Evolutionary conservation across 2,888 invertebrate species (phyloP), one percentile per base, ranked within the genome.

Genomic region (Uropetala carovei): DNA sequence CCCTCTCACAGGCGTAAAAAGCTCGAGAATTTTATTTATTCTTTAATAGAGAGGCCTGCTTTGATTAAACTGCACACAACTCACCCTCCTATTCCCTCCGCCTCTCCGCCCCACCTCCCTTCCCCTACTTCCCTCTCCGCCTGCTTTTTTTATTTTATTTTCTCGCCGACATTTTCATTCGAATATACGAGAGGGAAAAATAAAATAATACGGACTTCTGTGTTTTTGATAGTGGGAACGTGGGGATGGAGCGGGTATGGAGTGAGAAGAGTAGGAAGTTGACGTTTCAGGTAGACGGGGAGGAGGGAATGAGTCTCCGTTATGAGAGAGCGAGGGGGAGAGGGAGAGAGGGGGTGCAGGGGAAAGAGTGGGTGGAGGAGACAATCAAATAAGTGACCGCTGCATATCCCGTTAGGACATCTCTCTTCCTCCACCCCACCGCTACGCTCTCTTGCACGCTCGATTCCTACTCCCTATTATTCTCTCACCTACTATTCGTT

Each of bases 1-100:
- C 56, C 57, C 85, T 59, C 89, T 43, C 89, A 30, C 18, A 7
- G 60, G 30, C 86, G 60, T 86, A 59, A 86, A n/a, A 86, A 86
- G 60, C 86, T 60, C 56, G 86, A 59, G 60, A 64, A 60, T 27
- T 22, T 68, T 68, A 68, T 68, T 22, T 75, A 27, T 75, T 68
- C 64, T 89, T 89, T 89, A 89, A 89, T 89, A 56, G 89, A 60
- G 86, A 89, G 89, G n/a, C 89, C 43, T 89, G 89, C 89, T 89
- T 89, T 89, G 89, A 89, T 89, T 89, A 86, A 86, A 86, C 86
- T 86, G 89, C 89, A 64, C 60, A 27, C 85, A 57, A 56, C 58
- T 22, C 85, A 43, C 18, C 13, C n/a, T n/a, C 18, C 57, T 27
- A 7, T 10, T 7, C 83, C 56, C 83, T 43, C 18, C 56, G 18